Conservation (phyloP, 2,113 vertebrate genomes). For the Myotis yumanensis region DNA sequence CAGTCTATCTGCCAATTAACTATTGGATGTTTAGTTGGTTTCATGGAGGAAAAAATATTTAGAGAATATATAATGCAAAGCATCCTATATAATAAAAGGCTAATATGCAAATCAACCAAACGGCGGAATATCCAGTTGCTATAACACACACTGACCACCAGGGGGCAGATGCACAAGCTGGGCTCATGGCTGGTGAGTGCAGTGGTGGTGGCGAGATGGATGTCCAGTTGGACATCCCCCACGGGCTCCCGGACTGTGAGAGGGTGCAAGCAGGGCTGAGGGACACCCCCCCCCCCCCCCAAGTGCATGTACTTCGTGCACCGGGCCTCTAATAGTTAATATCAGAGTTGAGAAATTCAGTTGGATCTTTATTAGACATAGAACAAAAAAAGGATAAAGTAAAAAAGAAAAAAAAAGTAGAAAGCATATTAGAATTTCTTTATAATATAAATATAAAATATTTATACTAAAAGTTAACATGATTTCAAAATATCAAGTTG, state of each 20-base stretch:
- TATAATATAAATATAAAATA: not conserved
- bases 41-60: not conserved
- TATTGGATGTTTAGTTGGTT: not conserved
- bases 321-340: not conserved
- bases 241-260: too few relatives aligned
- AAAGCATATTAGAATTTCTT: not conserved
- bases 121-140: fast-evolving
- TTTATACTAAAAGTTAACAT: not conserved
- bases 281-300: too few relatives aligned
- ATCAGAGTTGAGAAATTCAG: not conserved
- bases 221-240: too few relatives aligned
- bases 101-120: too few relatives aligned
- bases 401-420: not conserved
- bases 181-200: too few relatives aligned
- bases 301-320: too few relatives aligned
- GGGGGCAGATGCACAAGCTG: too few relatives aligned
- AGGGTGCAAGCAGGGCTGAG: too few relatives aligned
- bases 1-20: not conserved
- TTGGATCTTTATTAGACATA: slow-evolving; percentile 25
- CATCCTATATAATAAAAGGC: too few relatives aligned
- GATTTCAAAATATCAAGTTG: slow-evolving; percentile 31
- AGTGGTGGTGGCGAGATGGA: too few relatives aligned
- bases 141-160: too few relatives aligned
- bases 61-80: not conserved
- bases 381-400: slow-evolving; percentile 6